phyloP scores from a whole-genome alignment of 2,113 vertebrate species.

The Uria lomvia region DNA sequence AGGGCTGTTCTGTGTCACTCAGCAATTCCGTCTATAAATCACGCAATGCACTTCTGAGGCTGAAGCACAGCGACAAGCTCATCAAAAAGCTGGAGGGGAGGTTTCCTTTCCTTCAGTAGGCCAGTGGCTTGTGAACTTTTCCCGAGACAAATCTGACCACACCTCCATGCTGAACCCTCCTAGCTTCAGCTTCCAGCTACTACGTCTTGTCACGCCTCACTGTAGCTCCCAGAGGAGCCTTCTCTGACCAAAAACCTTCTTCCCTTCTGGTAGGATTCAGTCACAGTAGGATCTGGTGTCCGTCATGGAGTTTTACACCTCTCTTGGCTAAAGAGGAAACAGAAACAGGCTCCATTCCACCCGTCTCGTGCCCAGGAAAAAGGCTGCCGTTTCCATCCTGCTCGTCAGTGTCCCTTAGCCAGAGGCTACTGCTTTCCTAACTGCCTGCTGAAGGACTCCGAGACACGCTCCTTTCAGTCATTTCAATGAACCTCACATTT shows the following conservation, averaged over 20 bases:
- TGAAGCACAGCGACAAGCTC: background rate
- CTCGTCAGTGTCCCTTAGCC: background rate
- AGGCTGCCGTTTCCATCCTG: background rate
- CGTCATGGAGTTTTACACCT: background rate
- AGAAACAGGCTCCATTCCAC: background rate
- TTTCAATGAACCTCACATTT: background rate
- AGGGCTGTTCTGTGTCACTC: background rate
- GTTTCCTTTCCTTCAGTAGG: background rate
- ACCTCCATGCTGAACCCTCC: background rate
- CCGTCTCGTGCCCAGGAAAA: fast-evolving
- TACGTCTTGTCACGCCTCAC: background rate
- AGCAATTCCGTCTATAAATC: background rate
- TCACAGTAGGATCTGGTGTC: background rate
- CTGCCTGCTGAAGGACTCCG: background rate
- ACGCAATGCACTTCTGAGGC: fast-evolving
- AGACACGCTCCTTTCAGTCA: background rate
- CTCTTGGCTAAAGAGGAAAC: background rate
- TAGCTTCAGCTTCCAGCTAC: background rate
- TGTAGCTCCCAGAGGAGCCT: background rate
- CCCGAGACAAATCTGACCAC: background rate
- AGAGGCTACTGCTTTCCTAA: background rate
- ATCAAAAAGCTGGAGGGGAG: background rate
- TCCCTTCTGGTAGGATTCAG: background rate
- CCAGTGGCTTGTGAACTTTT: background rate
- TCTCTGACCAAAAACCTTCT: background rate